A percentile compares a stretch with the other conserved stretches of the same genome.
Conservation (phyloP, 2,888 invertebrate species). For the Synanthedon tipuliformis region DNA sequence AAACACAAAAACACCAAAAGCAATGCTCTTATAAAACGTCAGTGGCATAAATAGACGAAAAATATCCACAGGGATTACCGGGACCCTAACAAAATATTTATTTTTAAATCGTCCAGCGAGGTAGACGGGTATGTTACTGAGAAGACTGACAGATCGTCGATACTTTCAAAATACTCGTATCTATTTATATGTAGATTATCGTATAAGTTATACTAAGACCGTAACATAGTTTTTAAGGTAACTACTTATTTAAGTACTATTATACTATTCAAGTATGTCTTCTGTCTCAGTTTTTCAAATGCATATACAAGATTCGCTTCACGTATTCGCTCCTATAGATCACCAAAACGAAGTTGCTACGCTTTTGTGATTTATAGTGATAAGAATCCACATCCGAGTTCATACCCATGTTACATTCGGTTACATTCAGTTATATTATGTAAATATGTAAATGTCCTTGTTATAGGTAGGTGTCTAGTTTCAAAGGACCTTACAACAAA, state of each 20-base stretch:
- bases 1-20: too few species aligned
- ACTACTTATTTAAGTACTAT: too few species aligned
- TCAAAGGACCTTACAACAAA: conserved; percentile 7
- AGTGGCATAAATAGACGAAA: too few species aligned
- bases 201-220: too few species aligned
- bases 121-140: conserved; percentile 3
- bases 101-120: conserved; percentile 1
- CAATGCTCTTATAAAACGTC: too few species aligned
- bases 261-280: too few species aligned
- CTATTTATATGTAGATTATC: background rate
- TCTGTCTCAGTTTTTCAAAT: too few species aligned
- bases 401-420: background rate
- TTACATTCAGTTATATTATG: background rate
- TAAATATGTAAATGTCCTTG: background rate
- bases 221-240: too few species aligned
- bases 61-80: too few species aligned
- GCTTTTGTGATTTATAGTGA: background rate
- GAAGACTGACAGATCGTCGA: background rate
- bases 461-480: background rate
- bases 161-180: background rate
- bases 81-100: too few species aligned
- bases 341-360: too few species aligned
- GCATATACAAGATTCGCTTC: background rate
- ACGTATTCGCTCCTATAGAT: too few species aligned
- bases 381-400: background rate